Evolutionary conservation across 2,888 invertebrate species (phyloP).

Genomic region (Crematogaster levior): DNA sequence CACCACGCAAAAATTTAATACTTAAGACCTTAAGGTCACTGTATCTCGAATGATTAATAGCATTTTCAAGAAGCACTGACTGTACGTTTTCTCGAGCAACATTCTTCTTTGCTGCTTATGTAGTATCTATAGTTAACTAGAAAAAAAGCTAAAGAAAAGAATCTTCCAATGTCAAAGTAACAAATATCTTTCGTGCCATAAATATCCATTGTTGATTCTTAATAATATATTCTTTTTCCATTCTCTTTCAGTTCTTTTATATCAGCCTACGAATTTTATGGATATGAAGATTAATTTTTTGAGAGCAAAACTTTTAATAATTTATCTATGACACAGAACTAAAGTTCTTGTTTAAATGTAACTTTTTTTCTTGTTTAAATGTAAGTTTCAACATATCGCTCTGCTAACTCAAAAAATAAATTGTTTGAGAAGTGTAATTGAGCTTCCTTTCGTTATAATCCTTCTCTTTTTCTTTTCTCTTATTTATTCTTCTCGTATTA

Average conservation of each 20-base stretch:
- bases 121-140: not conserved
- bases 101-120: not conserved
- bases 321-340: not conserved
- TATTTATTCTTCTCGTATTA: not conserved
- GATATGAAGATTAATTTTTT: not conserved
- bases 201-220: not conserved
- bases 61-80: not conserved
- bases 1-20: not conserved
- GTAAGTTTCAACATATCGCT: no score
- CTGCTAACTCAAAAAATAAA: slow-evolving; percentile 7
- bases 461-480: not conserved
- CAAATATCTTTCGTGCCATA: not conserved
- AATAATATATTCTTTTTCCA: not conserved
- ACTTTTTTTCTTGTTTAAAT: no score
- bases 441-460: not conserved
- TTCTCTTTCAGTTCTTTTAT: not conserved
- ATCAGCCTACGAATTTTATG: not conserved
- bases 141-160: not conserved
- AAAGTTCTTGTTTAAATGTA: slow-evolving; percentile 10
- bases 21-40: not conserved
- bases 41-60: not conserved
- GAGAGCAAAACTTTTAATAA: not conserved
- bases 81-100: not conserved
- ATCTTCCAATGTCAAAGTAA: not conserved
- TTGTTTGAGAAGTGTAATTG: slow-evolving; percentile 3